Evolutionary conservation across 2,113 vertebrate species (phyloP).

Genomic region (Nettapus auritus): DNA sequence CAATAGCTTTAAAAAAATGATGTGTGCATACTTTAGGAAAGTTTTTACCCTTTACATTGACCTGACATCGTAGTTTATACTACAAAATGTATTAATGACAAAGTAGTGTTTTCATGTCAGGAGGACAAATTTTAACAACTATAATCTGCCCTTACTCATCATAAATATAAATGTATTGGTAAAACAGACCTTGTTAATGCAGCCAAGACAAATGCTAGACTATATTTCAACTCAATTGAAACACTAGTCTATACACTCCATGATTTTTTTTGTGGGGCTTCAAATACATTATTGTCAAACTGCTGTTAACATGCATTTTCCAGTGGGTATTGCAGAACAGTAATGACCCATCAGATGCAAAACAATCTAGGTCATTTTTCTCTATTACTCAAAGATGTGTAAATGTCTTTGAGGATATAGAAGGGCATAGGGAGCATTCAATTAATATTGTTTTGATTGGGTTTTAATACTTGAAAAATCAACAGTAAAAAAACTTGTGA

Average conservation of each 20-base stretch:
- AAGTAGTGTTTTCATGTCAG: slow-evolving; percentile 83
- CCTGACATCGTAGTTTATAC: slow-evolving; percentile 86
- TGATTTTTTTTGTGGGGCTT: slow-evolving; percentile 43
- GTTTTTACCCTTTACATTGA: slow-evolving; percentile 88
- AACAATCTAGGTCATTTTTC: background rate
- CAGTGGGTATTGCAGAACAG: slow-evolving; percentile 41
- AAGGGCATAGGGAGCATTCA: slow-evolving; percentile 46
- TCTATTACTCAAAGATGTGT: slow-evolving; percentile 9
- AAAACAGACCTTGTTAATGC: slow-evolving; percentile 85
- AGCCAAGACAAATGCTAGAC: slow-evolving; percentile 81
- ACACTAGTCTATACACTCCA: slow-evolving; percentile 55
- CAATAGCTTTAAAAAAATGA: slow-evolving; percentile 82
- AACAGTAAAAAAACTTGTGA: background rate
- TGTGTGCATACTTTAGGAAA: slow-evolving; percentile 83
- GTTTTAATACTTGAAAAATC: slow-evolving; percentile 40
- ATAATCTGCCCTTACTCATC: slow-evolving; percentile 86
- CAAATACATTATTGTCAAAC: slow-evolving; percentile 62
- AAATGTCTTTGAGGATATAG: slow-evolving; percentile 22
- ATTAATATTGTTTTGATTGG: slow-evolving; percentile 54
- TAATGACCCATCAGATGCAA: slow-evolving; percentile 66
- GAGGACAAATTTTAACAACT: slow-evolving; percentile 83
- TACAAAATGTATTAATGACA: slow-evolving; percentile 84
- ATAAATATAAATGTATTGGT: slow-evolving; percentile 88
- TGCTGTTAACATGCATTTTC: slow-evolving; percentile 49
- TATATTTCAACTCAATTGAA: slow-evolving; percentile 80